Percentiles rank a stretch among this genome's conserved stretches.
Conservation (phyloP, 2,797 vertebrate genomes). For the Menidia menidia region DNA sequence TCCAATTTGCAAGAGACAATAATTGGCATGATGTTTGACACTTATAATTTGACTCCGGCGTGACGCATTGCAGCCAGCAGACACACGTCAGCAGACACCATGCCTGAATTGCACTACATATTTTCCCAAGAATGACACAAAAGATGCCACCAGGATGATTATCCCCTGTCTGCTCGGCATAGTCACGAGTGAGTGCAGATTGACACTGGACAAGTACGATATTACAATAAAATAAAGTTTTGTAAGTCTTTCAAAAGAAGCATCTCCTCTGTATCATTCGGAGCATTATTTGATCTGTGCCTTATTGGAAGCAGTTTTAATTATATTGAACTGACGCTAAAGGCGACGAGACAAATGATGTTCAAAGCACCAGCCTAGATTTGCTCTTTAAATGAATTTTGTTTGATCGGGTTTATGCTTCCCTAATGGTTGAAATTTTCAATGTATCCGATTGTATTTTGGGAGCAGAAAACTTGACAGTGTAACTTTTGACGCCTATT, state of each 20-base stretch:
- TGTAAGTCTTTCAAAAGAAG: too few species aligned
- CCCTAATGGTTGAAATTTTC: too few species aligned
- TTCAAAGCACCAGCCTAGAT: too few species aligned
- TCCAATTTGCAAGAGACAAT: slow-evolving; percentile 46
- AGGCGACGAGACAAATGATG: not conserved
- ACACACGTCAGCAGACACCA: slow-evolving; percentile 44
- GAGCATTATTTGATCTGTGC: too few species aligned
- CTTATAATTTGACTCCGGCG: slow-evolving; percentile 50
- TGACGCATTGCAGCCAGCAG: slow-evolving; percentile 51
- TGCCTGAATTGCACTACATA: slow-evolving; percentile 44
- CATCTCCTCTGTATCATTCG: too few species aligned
- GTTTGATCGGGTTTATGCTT: too few species aligned
- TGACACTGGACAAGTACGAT: not conserved
- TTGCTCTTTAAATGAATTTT: too few species aligned
- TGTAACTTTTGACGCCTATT: too few species aligned
- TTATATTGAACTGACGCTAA: not conserved
- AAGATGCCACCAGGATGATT: slow-evolving; percentile 18
- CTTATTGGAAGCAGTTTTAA: not conserved
- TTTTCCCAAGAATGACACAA: slow-evolving; percentile 34
- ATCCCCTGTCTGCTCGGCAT: slow-evolving; percentile 16
- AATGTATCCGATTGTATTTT: too few species aligned
- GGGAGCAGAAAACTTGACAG: too few species aligned
- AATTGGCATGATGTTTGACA: slow-evolving; percentile 57
- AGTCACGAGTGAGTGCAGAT: not conserved
- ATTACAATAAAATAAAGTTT: not conserved